phyloP scores from a whole-genome alignment of 2,113 vertebrate genomes.

The Ellobius talpinus region DNA sequence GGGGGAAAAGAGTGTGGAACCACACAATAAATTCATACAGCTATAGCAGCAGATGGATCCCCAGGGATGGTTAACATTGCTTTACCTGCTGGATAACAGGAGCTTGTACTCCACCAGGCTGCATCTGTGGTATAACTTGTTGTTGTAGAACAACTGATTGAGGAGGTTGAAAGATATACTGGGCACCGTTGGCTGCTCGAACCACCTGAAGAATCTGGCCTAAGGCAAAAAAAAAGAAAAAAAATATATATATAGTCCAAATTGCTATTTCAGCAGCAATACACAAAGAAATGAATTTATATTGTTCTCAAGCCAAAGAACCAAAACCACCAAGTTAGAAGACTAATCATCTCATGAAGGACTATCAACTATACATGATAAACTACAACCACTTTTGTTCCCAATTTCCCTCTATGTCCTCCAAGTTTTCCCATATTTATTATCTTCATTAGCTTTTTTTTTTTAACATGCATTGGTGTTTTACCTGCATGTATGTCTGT shows the following conservation, averaged over 20 bases:
- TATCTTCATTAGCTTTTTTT: constrained; percentile 13
- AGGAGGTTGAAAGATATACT: constrained; percentile 97
- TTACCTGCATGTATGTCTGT: neutral
- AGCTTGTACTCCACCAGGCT: constrained; percentile 95
- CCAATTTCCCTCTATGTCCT: neutral
- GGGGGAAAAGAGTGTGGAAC: neutral
- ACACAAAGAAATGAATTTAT: constrained; percentile 36
- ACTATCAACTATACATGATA: neutral
- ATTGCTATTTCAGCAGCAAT: constrained; percentile 44
- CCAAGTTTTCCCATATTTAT: neutral
- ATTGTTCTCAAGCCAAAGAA: constrained; percentile 27
- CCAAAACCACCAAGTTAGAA: neutral
- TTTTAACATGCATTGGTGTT: neutral
- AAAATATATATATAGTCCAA: neutral
- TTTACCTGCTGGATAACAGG: constrained; percentile 98
- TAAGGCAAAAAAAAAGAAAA: constrained; percentile 77
- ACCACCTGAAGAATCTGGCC: constrained; percentile 98
- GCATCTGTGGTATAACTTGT: constrained; percentile 96
- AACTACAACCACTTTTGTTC: neutral
- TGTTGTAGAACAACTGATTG: constrained; percentile 96
- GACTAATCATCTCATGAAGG: neutral
- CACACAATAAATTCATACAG: neutral
- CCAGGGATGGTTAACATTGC: neutral
- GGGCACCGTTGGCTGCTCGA: constrained; percentile 94
- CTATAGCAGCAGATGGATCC: neutral